Base-by-base conservation (phyloP, 2,888 invertebrate genomes). In the Lysandra bellargus region DNA sequence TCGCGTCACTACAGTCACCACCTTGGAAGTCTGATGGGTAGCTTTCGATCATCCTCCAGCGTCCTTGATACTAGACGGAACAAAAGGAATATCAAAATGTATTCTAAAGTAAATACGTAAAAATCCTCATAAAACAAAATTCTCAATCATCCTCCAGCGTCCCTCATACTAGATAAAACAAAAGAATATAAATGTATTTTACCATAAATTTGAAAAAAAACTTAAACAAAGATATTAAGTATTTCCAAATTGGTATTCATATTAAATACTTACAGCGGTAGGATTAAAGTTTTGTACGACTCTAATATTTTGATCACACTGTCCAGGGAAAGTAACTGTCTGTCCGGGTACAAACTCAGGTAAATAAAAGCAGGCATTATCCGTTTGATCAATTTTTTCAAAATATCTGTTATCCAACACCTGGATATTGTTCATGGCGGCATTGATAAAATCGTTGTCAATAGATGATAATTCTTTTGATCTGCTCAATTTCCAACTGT, bases 401-500 rank as follows among this genome's bases (percentile, higher is more conserved):
- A 84, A 92, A 85, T 89, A 92, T 2, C 80, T 81, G 44, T 89
- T 83, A 9, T 87, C 84, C 1, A 91, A 81, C 0, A 90, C 89
- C 14, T 84, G 80, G 3, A 90, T 82, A 72, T 84, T 81, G 0
- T 84, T 78, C 1, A 89, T 87, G 3, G 85, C 85, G 33, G 79
- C 81, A 30, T 84, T 82, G 49, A 93, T 91, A 1, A 85, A 84
- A 0, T 73, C 79, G 3, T 75, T 83, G 0, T 86, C 86, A 0
- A 80, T 80, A 1, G 81, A 2, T 0, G 89, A 83, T 2, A 91
- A 81, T 7, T 84, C 81, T 61, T 84, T 85, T 0, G 85, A 83
- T 83, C 89, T 87, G 80, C 91, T 92, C 0, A 93, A 84, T 75
- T 92, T 92, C 93, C 92, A 93, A 80, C 91, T 91, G 83, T 83